Evolutionary conservation across 2,888 invertebrate species (phyloP).

Genomic region (Lymantria monacha): DNA sequence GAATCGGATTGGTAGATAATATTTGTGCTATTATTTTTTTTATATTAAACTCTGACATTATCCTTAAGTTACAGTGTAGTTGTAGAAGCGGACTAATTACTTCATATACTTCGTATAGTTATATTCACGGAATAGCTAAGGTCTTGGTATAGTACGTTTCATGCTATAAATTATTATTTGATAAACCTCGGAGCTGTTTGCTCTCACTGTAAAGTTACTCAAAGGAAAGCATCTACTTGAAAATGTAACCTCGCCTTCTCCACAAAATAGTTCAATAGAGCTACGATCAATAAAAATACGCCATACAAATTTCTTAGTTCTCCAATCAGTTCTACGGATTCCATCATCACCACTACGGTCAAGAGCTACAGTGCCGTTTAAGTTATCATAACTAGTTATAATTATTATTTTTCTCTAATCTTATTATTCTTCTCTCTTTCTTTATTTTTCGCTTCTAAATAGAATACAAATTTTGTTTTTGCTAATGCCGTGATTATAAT

Average conservation of each 20-base stretch:
- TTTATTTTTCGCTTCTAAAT: constrained; percentile 43
- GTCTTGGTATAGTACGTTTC: constrained; percentile 34
- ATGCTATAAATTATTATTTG: constrained; percentile 36
- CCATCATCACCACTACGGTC: constrained; percentile 61
- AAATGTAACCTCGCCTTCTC: constrained; percentile 56
- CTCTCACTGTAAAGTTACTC: constrained; percentile 34
- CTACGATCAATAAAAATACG: constrained; percentile 56
- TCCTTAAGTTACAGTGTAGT: too few species aligned
- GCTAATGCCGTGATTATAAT: constrained; percentile 39
- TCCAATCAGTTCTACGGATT: constrained; percentile 54
- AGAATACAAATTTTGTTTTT: constrained; percentile 37
- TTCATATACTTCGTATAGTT: too few species aligned
- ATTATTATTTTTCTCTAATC: too few species aligned
- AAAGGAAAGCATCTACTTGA: constrained; percentile 58
- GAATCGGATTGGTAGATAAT: too few species aligned
- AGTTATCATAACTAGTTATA: constrained; percentile 44
- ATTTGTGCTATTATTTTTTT: too few species aligned
- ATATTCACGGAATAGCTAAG: too few species aligned
- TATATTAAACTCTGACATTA: too few species aligned
- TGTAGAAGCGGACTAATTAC: too few species aligned
- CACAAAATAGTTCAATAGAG: constrained; percentile 58
- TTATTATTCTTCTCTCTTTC: too few species aligned
- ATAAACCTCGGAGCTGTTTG: constrained; percentile 16
- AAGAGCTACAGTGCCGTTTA: constrained; percentile 42
- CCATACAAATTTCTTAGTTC: constrained; percentile 40